Base-by-base conservation (phyloP, 2,888 invertebrate species). In the Artemia sinica region DNA sequence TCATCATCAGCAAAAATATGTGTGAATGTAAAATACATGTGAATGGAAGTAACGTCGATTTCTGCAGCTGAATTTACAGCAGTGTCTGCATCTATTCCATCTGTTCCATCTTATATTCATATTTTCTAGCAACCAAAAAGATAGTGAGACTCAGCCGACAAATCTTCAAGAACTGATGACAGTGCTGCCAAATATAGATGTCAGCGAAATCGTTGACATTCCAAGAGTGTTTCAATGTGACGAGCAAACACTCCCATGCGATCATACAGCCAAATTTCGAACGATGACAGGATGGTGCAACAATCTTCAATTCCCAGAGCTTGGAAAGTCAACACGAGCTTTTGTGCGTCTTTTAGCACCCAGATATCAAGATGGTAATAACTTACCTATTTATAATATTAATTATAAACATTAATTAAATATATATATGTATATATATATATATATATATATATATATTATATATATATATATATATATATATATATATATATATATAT, bases 261-360 rank as follows among this genome's bases (percentile, higher is more conserved):
- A 81, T 72, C 80, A 80, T 72, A 80, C 80, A 13, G 74, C 78
- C 70, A 75, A 75, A 69, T 79, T 77, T 72, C 74, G 80, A 14
- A 77, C 79, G 6, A 74, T 77, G 49, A 78, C 79, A 5, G 80
- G 80, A 18, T 80, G 79, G 79, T 81, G 80, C 71, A 81, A 81
- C 73, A 80, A 80, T 73, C 74, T 81, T n/a, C 75, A 76, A 63
- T 74, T 76, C 71, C 80, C 80, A 1, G 75, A 77, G 50, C 74
- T 74, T 69, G 80, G 80, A 49, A 80, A 79, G 72, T 77, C 78
- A 65, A 76, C 80, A 72, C 73, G 77, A 13, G 76, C 78, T 4
- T 78, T 80, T 69, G 76, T 76, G 11, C 72, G 80, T 50, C 73
- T 80, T 9, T 72, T 79, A 50, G 76, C 79, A 13, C 77, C 80